Percentiles rank a stretch among this genome's conserved stretches.
phyloP scores from a whole-genome alignment of 1,140 invertebrate genomes.

The Dinoponera quadriceps region DNA sequence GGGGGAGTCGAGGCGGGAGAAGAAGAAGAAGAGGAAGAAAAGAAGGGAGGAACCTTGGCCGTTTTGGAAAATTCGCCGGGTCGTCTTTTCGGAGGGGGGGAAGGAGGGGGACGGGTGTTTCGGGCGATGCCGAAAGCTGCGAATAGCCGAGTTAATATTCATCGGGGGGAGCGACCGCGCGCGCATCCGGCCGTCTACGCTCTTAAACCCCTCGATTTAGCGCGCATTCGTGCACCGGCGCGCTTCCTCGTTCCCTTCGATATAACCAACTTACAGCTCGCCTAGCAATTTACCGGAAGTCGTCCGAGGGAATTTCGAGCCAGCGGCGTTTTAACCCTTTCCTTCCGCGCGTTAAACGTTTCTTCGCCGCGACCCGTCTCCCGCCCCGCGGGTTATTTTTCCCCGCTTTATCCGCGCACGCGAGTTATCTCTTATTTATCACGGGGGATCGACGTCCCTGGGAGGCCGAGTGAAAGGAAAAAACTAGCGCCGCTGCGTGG shows the following conservation, averaged over 20 bases:
- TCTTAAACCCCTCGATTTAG: conserved; percentile 49
- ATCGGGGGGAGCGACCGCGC: conserved; percentile 35
- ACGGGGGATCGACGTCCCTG: too few relatives aligned
- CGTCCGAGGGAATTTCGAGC: conserved; percentile 31
- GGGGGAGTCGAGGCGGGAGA: too few relatives aligned
- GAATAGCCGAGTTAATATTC: conserved; percentile 55
- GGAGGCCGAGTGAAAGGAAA: background rate
- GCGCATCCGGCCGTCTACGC: conserved; percentile 37
- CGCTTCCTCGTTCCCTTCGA: conserved; percentile 28
- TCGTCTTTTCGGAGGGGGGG: background rate
- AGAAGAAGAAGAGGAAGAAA: too few relatives aligned
- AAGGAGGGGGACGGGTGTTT: too few relatives aligned
- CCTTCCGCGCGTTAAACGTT: conserved; percentile 1
- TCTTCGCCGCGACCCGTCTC: background rate
- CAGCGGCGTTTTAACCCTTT: conserved; percentile 25
- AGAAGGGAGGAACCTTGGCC: background rate
- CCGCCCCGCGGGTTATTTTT: too few relatives aligned
- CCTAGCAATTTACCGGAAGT: conserved; percentile 44
- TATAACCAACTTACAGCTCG: conserved; percentile 40
- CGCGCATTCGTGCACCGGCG: conserved; percentile 53
- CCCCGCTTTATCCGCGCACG: background rate
- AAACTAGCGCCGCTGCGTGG: too few relatives aligned
- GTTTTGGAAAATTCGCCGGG: conserved; percentile 38
- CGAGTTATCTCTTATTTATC: background rate
- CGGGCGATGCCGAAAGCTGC: conserved; percentile 6